Evolutionary conservation across 2,888 invertebrate genomes (phyloP).

Genomic region (Drosophila falleni): DNA sequence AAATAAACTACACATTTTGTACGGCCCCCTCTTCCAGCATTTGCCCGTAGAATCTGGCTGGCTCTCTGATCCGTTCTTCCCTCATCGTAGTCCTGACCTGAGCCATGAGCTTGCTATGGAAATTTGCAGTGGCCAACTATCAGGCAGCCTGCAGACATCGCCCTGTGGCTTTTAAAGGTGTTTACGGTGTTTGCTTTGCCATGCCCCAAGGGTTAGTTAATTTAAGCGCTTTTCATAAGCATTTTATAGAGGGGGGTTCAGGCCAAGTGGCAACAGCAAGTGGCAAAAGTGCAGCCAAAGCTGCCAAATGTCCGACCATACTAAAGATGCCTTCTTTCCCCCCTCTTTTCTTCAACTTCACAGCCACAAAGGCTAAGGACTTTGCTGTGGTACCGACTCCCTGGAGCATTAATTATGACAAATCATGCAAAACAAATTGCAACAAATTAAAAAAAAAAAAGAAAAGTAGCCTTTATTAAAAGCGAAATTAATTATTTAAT

Average conservation of each 20-base stretch:
- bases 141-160: slow-evolving; percentile 71
- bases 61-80: not conserved
- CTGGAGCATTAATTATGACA: slow-evolving; percentile 54
- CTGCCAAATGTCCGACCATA: slow-evolving; percentile 51
- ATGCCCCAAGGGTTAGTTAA: slow-evolving; percentile 65
- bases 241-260: slow-evolving; percentile 58
- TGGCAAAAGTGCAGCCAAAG: slow-evolving; percentile 55
- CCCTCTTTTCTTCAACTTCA: too few species aligned
- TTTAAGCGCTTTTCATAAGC: slow-evolving; percentile 79
- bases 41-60: not conserved
- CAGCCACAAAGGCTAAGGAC: slow-evolving; percentile 14
- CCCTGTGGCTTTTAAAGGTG: slow-evolving; percentile 73
- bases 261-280: slow-evolving; percentile 48
- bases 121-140: slow-evolving; percentile 72
- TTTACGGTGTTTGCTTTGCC: slow-evolving; percentile 72
- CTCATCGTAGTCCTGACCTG: slow-evolving; percentile 27
- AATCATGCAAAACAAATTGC: slow-evolving; percentile 51
- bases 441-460: slow-evolving; percentile 23
- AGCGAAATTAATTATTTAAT: slow-evolving; percentile 75
- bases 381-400: slow-evolving; percentile 23
- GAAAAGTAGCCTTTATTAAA: slow-evolving; percentile 65
- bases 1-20: slow-evolving; percentile 77
- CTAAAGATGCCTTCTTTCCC: slow-evolving; percentile 3
- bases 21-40: slow-evolving; percentile 25
- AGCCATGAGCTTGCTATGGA: slow-evolving; percentile 64